These are phyloP conservation scores for Argyrosomus regius DNA, from an alignment of 2,797 vertebrate genomes.

Conservation along the genomic window DNA sequence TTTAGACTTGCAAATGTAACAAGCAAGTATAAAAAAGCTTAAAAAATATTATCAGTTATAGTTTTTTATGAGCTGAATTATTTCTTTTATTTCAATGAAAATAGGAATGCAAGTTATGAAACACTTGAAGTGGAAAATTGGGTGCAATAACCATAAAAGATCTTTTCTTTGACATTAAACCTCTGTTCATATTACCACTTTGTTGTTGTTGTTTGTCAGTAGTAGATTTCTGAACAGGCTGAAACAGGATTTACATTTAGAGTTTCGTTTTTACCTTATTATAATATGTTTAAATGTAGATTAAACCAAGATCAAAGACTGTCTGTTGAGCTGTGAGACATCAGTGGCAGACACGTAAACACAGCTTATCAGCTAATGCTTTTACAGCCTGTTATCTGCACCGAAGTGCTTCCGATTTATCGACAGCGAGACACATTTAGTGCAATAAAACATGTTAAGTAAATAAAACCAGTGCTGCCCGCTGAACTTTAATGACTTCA, in stretches of 20 bases:
- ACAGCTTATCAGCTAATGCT: conserved; percentile 35
- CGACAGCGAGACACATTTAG: background rate
- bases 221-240: background rate
- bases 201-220: background rate
- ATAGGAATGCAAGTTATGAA: background rate
- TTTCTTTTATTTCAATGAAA: conserved; percentile 6
- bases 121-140: background rate
- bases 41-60: background rate
- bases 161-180: conserved; percentile 41
- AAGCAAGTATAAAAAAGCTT: conserved; percentile 7
- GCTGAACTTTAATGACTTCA: background rate
- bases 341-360: conserved; percentile 8
- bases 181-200: background rate
- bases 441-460: background rate
- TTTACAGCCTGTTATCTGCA: conserved; percentile 43
- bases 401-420: conserved; percentile 28
- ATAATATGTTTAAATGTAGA: no score
- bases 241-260: background rate
- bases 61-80: conserved; percentile 6
- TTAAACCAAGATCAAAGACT: background rate
- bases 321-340: background rate
- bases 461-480: background rate
- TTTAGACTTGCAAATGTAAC: conserved; percentile 21
- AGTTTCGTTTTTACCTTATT: no score
- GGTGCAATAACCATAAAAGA: rapidly evolving